Evolutionary conservation across 2,888 invertebrate genomes (phyloP).

Genomic region (Endotricha flammealis): DNA sequence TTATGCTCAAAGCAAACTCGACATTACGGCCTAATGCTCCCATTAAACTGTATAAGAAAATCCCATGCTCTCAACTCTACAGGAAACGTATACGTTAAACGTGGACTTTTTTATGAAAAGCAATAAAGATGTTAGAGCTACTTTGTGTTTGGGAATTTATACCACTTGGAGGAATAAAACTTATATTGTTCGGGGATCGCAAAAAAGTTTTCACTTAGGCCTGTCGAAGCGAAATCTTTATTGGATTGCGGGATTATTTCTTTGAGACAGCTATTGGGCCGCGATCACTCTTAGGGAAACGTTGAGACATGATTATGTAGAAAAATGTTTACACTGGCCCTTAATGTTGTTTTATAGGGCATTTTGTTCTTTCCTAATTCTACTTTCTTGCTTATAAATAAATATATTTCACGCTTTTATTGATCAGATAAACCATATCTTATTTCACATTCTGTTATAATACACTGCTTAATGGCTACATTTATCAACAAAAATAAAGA

Average conservation of each 20-base stretch:
- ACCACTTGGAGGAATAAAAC: conserved; percentile 73
- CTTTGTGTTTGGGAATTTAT: conserved; percentile 77
- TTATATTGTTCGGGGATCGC: conserved; percentile 72
- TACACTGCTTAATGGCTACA: no score
- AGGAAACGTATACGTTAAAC: conserved; percentile 50
- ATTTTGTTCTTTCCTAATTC: no score
- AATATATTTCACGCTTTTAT: no score
- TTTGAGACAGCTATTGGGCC: conserved; percentile 43
- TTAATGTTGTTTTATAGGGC: no score
- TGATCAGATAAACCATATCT: no score
- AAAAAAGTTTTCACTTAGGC: conserved; percentile 74
- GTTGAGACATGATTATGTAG: conserved; percentile 40
- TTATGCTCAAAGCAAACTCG: neutral
- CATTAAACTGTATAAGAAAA: conserved; percentile 32
- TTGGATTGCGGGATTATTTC: conserved; percentile 69
- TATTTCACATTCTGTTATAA: no score
- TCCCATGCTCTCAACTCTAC: conserved; percentile 43
- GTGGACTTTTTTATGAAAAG: conserved; percentile 8
- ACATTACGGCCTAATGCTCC: neutral
- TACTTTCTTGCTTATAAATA: no score
- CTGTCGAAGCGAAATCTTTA: conserved; percentile 70
- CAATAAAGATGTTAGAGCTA: conserved; percentile 71
- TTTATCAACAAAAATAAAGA: no score
- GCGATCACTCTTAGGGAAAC: conserved; percentile 42
- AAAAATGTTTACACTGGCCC: conserved; percentile 1